Base-by-base conservation (phyloP, 1,140 invertebrate species). In the Lysiphlebus fabarum region DNA sequence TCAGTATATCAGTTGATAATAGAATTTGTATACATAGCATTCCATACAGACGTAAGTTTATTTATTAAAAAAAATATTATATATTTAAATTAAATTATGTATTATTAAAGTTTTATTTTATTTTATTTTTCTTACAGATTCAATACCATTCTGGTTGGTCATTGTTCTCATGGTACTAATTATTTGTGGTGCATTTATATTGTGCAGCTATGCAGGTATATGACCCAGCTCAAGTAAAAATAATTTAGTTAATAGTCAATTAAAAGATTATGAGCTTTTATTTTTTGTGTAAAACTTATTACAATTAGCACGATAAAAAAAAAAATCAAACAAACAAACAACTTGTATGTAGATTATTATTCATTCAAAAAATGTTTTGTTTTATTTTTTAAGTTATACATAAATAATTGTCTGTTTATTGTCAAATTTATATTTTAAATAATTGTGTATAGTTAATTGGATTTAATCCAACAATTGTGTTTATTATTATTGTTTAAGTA, bases 1-100 rank as follows among this genome's bases (percentile, higher is more conserved):
- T 97, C 47, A 95, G 93, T 71, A 94, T 97, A 66, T 96, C 94
- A 14, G 92, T 96, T 44, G 95, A 97, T 81, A 96, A 96, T 80
- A 89, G 89, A 80, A 87, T 97, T 58, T 91, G 90, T 69, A 86
- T 96, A 69, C 93, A 96, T 77, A 91, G 89, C 71, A 85, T 95
- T 76, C 88, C 90, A 38, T 86, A 85, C 72, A 85, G 88, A 84
- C 82, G 92, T 95, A 81, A 85, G 86, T 85, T 68, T 34, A 8
- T 38, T 57, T 62, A 41, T 45, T 49, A 11, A 40, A 40, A 40
- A 3, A 34, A 34, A 34, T 17, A 9, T 17, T 17, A 47, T 47
- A 17, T 17, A 40, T n/a, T n/a, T 5, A 12, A 34, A 41, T 45
- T n/a, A 45, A 47, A 45, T 17, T 4, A 12, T 33, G 1, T 7